Percentiles rank a stretch among this genome's conserved stretches.
These are phyloP conservation scores for Tetragnatha montana DNA, from an alignment of 2,888 invertebrate species.

Conservation along the genomic window DNA sequence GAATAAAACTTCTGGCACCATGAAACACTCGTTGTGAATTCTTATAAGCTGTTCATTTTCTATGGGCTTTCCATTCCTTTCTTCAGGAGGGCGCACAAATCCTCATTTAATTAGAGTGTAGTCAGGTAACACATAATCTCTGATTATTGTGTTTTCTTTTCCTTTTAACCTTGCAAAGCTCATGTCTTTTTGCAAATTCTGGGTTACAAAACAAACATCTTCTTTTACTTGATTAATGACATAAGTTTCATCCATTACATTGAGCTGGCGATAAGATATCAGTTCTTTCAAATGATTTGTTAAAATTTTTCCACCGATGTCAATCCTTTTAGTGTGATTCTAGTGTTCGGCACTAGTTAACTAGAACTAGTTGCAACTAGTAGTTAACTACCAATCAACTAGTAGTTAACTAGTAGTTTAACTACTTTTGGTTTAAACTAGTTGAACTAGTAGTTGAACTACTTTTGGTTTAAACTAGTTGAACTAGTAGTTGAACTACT, in stretches of 20 bases:
- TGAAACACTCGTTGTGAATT: conserved; percentile 94
- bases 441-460: too few species aligned
- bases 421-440: too few species aligned
- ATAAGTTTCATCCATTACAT: conserved; percentile 99
- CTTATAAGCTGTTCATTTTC: conserved; percentile 81
- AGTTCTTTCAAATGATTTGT: conserved; percentile 99
- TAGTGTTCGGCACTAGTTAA: too few species aligned
- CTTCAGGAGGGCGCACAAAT: conserved; percentile 79
- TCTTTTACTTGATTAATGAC: conserved; percentile 99
- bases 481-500: too few species aligned
- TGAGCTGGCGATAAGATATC: conserved; percentile 94
- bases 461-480: too few species aligned
- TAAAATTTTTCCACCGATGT: conserved; percentile 96
- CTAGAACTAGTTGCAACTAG: too few species aligned
- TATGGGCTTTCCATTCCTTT: conserved; percentile 75
- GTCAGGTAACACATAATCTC: conserved; percentile 97
- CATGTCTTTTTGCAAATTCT: conserved; percentile 88
- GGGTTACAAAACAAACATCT: conserved; percentile 94
- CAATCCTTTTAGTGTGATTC: too few species aligned
- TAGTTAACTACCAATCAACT: too few species aligned
- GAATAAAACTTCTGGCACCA: conserved; percentile 95
- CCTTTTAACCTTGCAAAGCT: conserved; percentile 78
- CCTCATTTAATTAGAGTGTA: conserved; percentile 92
- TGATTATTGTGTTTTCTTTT: conserved; percentile 82
- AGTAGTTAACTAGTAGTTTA: too few species aligned